Base-by-base conservation (phyloP, 2,888 invertebrate species). In the Habrosyne pyritoides region DNA sequence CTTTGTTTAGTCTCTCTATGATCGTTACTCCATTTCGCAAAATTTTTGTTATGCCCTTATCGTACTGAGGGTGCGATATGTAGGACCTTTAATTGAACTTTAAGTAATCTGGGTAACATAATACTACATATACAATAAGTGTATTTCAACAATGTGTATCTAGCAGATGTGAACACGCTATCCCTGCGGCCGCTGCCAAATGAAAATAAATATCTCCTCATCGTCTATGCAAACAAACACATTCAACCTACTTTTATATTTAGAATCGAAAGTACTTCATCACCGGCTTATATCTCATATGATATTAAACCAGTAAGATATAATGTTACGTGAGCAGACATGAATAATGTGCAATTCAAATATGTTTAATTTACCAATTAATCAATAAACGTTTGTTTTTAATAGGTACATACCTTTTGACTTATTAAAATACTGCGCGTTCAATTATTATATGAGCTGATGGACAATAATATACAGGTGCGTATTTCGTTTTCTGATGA, bases 181-280 rank as follows among this genome's bases (percentile, higher is more conserved):
- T 73, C 75, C 72, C 68, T 67, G 71, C 71, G 75, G 74, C 75
- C 62, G 76, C 70, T 74, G 71, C 77, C 69, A 73, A 79, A 86
- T 84, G 73, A 82, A 89, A 89, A 88, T 87, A 88, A 88, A 87
- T 86, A 87, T 79, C 82, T 78, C 69, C 77, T 80, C 78, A 78
- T 83, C 75, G 79, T 75, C 71, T 81, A 81, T 70, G 75, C 79
- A 80, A 81, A 83, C 84, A 79, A 81, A 80, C 75, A 77, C 75
- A 77, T 77, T 58, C 79, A 81, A 82, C 83, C 84, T 81, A 83
- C 75, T 81, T 86, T 79, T 81, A 79, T 77, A 81, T 82, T 79
- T 82, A 81, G 80, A 77, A 64, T 64, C 64, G 63, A 50, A 63
- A 67, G 69, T 68, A 75, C 75, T 74, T 78, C 75, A 75, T 77